These are phyloP conservation scores for Sarotherodon lohbergeri DNA, from an alignment of 2,113 vertebrate genomes.

Conservation along the genomic window DNA sequence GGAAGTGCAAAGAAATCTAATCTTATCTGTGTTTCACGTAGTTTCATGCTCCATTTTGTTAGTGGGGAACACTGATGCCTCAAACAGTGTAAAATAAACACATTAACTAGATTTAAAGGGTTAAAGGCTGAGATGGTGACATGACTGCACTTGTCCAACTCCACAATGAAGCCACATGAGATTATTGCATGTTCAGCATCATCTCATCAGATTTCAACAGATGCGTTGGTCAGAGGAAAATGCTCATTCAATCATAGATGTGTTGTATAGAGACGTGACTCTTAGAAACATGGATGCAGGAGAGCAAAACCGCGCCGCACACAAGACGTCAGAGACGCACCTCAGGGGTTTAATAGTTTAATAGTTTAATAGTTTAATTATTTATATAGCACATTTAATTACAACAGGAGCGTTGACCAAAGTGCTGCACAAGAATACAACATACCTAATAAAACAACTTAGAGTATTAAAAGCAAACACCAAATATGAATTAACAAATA, in stretches of 20 bases:
- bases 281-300: neutral
- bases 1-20: neutral
- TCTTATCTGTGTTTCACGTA: neutral
- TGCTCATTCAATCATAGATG: rapidly evolving
- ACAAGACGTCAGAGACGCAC: neutral
- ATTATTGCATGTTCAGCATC: neutral
- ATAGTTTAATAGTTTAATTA: too few species aligned
- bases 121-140: rapidly evolving
- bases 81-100: neutral
- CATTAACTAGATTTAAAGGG: neutral
- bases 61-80: neutral
- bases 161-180: neutral
- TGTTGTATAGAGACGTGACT: rapidly evolving
- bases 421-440: too few species aligned
- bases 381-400: too few species aligned
- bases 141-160: neutral
- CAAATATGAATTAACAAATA: too few species aligned
- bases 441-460: too few species aligned
- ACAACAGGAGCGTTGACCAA: too few species aligned
- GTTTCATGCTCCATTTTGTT: rapidly evolving
- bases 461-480: too few species aligned
- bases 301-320: rapidly evolving
- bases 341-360: neutral
- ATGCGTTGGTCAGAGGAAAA: neutral
- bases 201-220: neutral